Evolutionary conservation across 2,888 invertebrate species (phyloP).

Genomic region (Amiota minor): DNA sequence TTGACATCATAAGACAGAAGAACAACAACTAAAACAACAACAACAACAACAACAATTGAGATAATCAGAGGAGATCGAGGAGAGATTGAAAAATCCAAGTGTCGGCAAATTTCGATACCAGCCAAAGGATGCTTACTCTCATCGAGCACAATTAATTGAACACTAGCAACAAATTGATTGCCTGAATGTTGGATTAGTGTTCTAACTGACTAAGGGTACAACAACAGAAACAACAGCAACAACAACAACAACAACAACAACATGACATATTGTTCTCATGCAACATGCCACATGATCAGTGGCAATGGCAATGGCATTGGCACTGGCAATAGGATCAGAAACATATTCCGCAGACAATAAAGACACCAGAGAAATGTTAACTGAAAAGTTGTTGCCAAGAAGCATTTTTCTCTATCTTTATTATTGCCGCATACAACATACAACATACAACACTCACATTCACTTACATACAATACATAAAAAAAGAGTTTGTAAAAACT

Average conservation of each 20-base stretch:
- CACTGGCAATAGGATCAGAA: background rate
- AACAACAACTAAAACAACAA: too few species aligned
- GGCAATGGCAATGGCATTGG: background rate
- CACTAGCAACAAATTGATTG: slow-evolving; percentile 66
- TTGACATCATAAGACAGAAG: too few species aligned
- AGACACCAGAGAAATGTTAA: too few species aligned
- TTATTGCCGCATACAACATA: background rate
- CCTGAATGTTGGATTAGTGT: slow-evolving; percentile 36
- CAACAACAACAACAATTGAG: too few species aligned
- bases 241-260: slow-evolving; percentile 41
- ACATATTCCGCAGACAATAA: too few species aligned
- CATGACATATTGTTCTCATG: background rate
- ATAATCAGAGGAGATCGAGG: too few species aligned
- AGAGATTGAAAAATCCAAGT: slow-evolving; percentile 26
- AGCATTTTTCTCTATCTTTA: too few species aligned
- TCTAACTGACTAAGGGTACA: slow-evolving; percentile 40
- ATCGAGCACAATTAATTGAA: slow-evolving; percentile 62
- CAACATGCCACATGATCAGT: background rate
- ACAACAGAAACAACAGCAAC: slow-evolving; percentile 48
- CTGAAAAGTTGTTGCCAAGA: too few species aligned
- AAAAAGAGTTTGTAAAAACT: too few species aligned
- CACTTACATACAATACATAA: too few species aligned
- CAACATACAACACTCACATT: background rate
- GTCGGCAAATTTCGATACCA: background rate
- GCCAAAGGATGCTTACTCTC: background rate